Percentiles rank a stretch among this genome's conserved stretches.
Evolutionary conservation across 2,797 vertebrate species (phyloP).

Genomic region (Sebastes minor): DNA sequence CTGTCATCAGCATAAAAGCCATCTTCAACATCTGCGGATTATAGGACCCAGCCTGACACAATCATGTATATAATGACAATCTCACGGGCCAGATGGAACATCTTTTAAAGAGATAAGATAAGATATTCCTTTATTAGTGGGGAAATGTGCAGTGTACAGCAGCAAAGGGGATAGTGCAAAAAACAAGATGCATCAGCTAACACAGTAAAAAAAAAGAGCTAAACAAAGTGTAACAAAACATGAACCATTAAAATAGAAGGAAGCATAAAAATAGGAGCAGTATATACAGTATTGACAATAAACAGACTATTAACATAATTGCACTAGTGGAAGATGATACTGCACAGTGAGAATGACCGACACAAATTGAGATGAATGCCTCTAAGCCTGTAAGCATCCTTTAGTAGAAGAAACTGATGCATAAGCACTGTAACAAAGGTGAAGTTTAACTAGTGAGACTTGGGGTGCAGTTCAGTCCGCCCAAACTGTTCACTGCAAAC

Average conservation of each 20-base stretch:
- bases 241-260: too few species aligned
- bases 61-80: neutral
- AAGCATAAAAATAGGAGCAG: too few species aligned
- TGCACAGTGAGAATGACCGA: too few species aligned
- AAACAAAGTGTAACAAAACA: too few species aligned
- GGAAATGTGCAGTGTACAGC: too few species aligned
- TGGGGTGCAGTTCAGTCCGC: conserved; percentile 47
- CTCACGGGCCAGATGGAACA: neutral
- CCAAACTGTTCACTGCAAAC: conserved; percentile 58
- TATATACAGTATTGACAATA: too few species aligned
- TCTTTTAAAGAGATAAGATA: neutral
- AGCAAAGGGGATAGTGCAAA: too few species aligned
- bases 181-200: too few species aligned
- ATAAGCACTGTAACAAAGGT: neutral
- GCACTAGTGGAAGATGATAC: too few species aligned
- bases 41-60: neutral
- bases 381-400: neutral
- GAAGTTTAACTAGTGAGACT: conserved; percentile 22
- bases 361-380: conserved; percentile 3
- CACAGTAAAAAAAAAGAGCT: too few species aligned
- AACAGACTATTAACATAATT: too few species aligned
- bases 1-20: neutral
- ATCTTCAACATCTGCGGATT: neutral
- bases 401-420: neutral
- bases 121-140: too few species aligned